A percentile compares a stretch with the other conserved stretches of the same genome.
These are phyloP conservation scores for Strix aluco DNA, from an alignment of 2,113 vertebrate genomes.

Conservation along the genomic window DNA sequence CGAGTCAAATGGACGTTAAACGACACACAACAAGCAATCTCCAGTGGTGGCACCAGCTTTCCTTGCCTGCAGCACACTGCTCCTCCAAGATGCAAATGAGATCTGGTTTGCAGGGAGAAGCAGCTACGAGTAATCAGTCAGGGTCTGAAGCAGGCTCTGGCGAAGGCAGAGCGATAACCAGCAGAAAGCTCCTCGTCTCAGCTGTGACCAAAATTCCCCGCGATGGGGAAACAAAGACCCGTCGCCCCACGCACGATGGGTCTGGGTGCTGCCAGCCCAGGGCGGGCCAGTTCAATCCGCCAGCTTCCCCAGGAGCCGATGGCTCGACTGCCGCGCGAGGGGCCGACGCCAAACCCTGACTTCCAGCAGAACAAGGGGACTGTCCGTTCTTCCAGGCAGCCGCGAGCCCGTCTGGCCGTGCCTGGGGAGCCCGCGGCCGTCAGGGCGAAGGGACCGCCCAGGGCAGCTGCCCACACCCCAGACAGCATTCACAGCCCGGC, in stretches of 20 bases:
- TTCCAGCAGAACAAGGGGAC: background rate
- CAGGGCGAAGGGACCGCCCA: no score
- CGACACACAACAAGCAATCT: rapidly evolving
- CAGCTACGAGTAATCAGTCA: background rate
- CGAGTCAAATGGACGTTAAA: rapidly evolving
- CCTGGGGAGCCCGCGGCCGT: background rate
- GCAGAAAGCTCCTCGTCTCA: background rate
- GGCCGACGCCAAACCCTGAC: background rate
- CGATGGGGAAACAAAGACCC: background rate
- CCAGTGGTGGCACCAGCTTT: background rate
- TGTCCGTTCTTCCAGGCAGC: background rate
- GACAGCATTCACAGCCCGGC: background rate
- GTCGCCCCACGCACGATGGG: rapidly evolving
- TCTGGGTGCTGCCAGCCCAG: background rate
- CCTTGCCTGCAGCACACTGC: background rate
- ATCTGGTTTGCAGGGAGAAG: background rate
- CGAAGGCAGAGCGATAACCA: background rate
- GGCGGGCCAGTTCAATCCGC: background rate
- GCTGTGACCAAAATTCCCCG: background rate
- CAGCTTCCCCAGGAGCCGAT: rapidly evolving
- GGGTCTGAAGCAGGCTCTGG: background rate
- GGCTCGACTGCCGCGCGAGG: rapidly evolving
- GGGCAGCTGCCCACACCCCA: background rate
- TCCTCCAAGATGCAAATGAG: background rate
- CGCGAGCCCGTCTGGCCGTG: rapidly evolving